Base-by-base conservation (phyloP, 2,797 vertebrate species). In the Pogonophryne albipinna region DNA sequence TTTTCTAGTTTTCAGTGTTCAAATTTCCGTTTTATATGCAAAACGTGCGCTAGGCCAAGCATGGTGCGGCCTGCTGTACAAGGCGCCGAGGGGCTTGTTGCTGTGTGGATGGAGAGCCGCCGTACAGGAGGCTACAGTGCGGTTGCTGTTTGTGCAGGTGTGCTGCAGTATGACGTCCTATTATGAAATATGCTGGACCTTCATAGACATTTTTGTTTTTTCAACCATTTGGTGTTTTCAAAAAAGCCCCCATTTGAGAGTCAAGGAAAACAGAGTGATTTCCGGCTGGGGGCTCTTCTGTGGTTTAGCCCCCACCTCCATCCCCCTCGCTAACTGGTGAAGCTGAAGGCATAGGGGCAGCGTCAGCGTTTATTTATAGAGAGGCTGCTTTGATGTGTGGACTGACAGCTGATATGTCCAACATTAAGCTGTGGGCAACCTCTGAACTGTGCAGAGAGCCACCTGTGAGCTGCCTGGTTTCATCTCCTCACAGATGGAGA, bases 91-190 rank as follows among this genome's bases (percentile, higher is more conserved):
- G 82, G 74, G 57, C 65, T 64, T 42, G 76, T 73, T 59, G 58
- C 52, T 6, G 46, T 41, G 51, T 10, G 50, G 69, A 27, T 51
- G 74, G 64, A 2, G 68, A 57, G 80, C 76, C 15, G 44, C 79
- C 57, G 71, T 17, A 67, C 79, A 82, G 84, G 78, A 79, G 84
- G 74, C 80, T 83, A 82, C 88, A 88, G 88, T 83, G 81, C 20
- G 38, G 81, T 74, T 31, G 74, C 71, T 95, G 93, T 95, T 95
- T 94, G 91, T 91, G 85, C 94, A 95, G 94, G 94, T 95, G 95
- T 82, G 88, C 81, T 79, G 72, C 75, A 70, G 65, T 66, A 79
- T 93, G 94, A 94, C 86, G 79, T 93, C 86, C 83, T 85, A 90
- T 91, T 92, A 89, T 91, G 89, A 94, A 94, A 91, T 85, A 92